phyloP scores from a whole-genome alignment of 2,113 vertebrate species.

The Festucalex cinctus region DNA sequence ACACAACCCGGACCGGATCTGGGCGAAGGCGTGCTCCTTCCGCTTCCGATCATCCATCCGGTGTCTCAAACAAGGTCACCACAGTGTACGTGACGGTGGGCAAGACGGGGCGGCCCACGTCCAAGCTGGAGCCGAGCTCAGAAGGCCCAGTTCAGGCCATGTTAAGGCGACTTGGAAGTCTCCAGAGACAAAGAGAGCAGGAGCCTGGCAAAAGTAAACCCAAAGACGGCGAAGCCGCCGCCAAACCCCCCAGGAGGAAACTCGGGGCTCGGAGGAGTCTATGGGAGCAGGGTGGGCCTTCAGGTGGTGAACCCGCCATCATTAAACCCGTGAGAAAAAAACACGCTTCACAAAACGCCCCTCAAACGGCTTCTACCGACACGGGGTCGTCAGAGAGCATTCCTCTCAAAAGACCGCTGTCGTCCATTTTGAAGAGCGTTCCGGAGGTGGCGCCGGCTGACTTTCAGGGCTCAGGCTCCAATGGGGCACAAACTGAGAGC shows the following conservation, averaged over 20 bases:
- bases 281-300: constrained; percentile 60
- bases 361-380: constrained; percentile 27
- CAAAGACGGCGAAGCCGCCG: constrained; percentile 62
- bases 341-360: constrained; percentile 27
- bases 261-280: constrained; percentile 66
- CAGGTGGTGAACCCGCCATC: constrained; percentile 37
- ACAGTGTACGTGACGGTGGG: constrained; percentile 88
- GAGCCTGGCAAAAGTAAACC: constrained; percentile 57
- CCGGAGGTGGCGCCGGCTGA: constrained; percentile 45
- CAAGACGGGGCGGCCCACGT: constrained; percentile 54
- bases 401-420: constrained; percentile 59
- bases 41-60: constrained; percentile 9
- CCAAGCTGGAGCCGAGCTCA: constrained; percentile 48
- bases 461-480: neutral
- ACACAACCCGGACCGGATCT: constrained; percentile 23
- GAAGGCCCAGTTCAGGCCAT: constrained; percentile 81
- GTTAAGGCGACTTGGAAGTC: constrained; percentile 82
- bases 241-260: constrained; percentile 80
- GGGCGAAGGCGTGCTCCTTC: constrained; percentile 56
- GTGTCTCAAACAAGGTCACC: constrained; percentile 62
- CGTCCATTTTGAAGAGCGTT: constrained; percentile 65
- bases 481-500: constrained; percentile 37
- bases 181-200: constrained; percentile 78
- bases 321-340: constrained; percentile 64
- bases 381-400: constrained; percentile 37